phyloP scores from a whole-genome alignment of 2,113 vertebrate species.

The Bubo bubo region DNA sequence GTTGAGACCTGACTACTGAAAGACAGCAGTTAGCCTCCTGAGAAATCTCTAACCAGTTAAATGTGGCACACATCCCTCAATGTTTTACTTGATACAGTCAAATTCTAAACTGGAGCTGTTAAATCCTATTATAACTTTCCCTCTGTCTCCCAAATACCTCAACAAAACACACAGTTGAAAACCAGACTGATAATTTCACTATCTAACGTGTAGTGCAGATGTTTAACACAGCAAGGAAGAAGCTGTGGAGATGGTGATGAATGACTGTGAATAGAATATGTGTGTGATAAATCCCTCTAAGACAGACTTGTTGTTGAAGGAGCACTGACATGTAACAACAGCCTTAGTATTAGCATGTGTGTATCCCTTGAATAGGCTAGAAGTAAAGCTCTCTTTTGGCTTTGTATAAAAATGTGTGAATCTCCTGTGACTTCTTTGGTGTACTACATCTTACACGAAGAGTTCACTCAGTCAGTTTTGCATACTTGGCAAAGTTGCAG shows the following conservation, averaged over 20 bases:
- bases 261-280: neutral
- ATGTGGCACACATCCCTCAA: neutral
- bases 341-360: neutral
- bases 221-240: neutral
- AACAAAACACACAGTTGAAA: neutral
- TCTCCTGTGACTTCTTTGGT: neutral
- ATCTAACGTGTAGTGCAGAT: neutral
- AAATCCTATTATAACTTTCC: neutral
- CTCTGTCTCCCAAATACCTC: neutral
- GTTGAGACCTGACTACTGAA: neutral
- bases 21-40: neutral
- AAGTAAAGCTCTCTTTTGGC: neutral
- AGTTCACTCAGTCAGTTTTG: neutral
- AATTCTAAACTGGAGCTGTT: neutral
- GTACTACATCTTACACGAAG: neutral
- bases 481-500: neutral
- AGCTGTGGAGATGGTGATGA: neutral
- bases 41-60: neutral
- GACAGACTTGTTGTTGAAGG: neutral
- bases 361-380: neutral
- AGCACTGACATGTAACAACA: neutral
- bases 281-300: neutral
- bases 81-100: neutral
- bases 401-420: neutral
- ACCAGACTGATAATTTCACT: neutral